Evolutionary conservation across 2,113 vertebrate species (phyloP).

Genomic region (Martes martes): DNA sequence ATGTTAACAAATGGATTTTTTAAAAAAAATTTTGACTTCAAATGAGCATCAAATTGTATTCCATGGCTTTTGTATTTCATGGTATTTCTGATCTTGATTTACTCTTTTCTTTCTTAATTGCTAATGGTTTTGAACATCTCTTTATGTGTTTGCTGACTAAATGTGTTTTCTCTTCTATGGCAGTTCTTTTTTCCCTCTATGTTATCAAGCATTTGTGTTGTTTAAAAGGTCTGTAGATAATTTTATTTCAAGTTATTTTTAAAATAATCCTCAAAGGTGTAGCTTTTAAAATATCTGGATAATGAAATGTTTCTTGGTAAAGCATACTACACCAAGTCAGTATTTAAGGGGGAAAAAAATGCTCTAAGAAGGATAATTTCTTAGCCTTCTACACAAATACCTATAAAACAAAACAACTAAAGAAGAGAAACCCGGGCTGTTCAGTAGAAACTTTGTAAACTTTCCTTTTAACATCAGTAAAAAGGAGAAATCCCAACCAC

Average conservation of each 20-base stretch:
- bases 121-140: not conserved
- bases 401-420: not conserved
- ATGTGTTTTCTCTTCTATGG: not conserved
- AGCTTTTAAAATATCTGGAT: not conserved
- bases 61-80: not conserved
- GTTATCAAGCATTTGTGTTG: not conserved
- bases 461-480: not conserved
- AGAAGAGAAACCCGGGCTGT: not conserved
- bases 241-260: not conserved
- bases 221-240: not conserved
- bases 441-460: not conserved
- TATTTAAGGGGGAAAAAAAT: not conserved
- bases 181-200: not conserved
- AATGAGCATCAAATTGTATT: not conserved
- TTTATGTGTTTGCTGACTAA: not conserved
- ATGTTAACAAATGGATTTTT: not conserved
- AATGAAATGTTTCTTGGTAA: not conserved
- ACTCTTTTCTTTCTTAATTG: not conserved
- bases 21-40: not conserved
- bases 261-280: not conserved
- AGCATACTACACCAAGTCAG: not conserved
- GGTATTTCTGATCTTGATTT: not conserved
- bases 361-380: not conserved
- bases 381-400: not conserved
- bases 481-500: not conserved